Base-by-base conservation (phyloP, 2,113 vertebrate genomes). In the Lynx canadensis region DNA sequence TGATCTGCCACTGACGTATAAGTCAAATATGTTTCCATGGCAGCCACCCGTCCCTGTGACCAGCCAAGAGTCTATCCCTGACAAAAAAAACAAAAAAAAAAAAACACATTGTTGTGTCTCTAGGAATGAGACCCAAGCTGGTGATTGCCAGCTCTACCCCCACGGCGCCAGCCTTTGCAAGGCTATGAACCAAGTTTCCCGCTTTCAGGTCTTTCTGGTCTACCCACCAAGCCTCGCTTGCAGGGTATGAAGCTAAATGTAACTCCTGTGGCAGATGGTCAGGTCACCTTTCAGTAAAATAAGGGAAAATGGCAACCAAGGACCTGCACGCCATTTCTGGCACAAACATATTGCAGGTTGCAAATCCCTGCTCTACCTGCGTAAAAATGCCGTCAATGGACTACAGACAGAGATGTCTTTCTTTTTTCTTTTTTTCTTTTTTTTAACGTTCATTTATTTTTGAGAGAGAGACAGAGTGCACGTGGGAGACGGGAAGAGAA, bases 241-340 rank as follows among this genome's bases (percentile, higher is more conserved):
- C 21, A 85, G 41, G 55, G 5, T 38, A 6, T 52, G 38, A 80
- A 55, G 29, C 79, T 85, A 18, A 63, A 66, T 71, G 45, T 36
- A 29, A 52, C 36, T 93, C 52, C 45, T 55, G n/a, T 18, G 52
- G 80, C 96, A 96, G 83, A 96, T 92, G 92, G 79, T 87, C 90
- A 95, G 45, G 79, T 63, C 90, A 69, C 82, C 94, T 79, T 91
- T 89, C 48, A 83, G 48, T 48, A 91, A n/a, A 83, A 88, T 50
- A 57, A 97, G 60, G 33, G n/a, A 79, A 74, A 66, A 33, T 52
- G 79, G 79, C 66, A 57, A 81, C 84, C 52, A 33, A 55, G 4
- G 52, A n/a, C 33, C 63, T 63, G 25, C 52, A 3, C 86, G 60
- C 36, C 73, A 65, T 48, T 95, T 89, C 68, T 92, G 86, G 87